Conservation (phyloP, 2,113 vertebrate species). For the Rhinogobius similis region DNA sequence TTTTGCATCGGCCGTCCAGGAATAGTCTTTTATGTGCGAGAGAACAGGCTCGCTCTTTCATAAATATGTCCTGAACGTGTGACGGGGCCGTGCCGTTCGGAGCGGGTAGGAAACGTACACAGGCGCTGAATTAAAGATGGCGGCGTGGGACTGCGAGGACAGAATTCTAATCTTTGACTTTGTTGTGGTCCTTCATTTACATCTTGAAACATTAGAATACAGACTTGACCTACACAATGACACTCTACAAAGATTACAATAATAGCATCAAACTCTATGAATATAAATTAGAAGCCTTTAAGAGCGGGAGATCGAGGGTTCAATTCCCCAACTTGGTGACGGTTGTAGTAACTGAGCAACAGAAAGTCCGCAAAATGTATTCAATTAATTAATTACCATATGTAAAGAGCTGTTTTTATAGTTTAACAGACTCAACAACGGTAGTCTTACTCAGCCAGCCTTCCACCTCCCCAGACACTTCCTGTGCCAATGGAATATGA, state of each 20-base stretch:
- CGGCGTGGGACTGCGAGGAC: constrained; percentile 65
- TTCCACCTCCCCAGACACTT: no score
- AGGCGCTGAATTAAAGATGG: constrained; percentile 79
- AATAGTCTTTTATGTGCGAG: not conserved
- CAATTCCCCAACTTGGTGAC: no score
- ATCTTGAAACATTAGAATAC: constrained; percentile 7
- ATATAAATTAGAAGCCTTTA: not conserved
- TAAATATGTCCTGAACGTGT: constrained; percentile 7
- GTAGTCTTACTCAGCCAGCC: no score
- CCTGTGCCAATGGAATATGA: no score
- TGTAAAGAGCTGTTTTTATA: no score
- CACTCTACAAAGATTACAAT: not conserved
- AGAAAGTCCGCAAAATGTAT: no score
- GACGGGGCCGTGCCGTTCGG: no score
- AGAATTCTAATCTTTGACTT: constrained; percentile 78
- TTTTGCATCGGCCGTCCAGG: constrained; percentile 18
- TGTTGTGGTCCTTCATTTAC: constrained; percentile 15
- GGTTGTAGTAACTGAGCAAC: no score
- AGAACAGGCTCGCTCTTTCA: not conserved
- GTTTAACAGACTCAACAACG: no score
- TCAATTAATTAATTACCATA: no score
- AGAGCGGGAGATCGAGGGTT: not conserved
- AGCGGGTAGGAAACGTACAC: no score
- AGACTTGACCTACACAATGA: constrained; percentile 3
- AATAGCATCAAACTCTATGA: not conserved